phyloP scores from a whole-genome alignment of 2,797 vertebrate species.

The Varecia variegata region DNA sequence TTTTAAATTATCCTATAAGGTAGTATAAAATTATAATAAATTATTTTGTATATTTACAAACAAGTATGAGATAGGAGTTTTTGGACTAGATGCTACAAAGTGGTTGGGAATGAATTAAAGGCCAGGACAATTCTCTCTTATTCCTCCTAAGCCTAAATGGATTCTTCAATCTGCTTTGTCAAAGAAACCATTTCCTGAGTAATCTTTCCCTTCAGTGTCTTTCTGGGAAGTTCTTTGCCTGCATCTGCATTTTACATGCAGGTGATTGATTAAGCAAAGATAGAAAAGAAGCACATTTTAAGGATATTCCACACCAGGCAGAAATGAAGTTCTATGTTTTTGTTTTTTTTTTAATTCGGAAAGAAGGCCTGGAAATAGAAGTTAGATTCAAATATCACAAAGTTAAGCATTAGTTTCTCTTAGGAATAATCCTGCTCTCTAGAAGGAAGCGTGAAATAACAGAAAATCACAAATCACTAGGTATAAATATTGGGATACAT shows the following conservation, averaged over 20 bases:
- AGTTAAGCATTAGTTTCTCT: neutral
- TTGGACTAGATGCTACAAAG: slow-evolving; percentile 19
- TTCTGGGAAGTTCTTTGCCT: neutral
- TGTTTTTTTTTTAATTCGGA: neutral
- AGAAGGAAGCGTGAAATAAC: neutral
- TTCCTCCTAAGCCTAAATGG: slow-evolving; percentile 5
- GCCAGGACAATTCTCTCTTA: slow-evolving; percentile 60
- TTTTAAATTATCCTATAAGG: neutral
- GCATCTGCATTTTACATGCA: neutral
- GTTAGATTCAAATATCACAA: neutral
- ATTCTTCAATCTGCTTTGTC: slow-evolving; percentile 22
- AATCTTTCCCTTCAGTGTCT: neutral
- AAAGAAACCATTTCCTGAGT: slow-evolving; percentile 8
- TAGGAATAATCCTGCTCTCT: neutral
- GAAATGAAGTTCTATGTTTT: neutral
- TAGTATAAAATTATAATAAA: neutral
- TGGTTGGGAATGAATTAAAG: slow-evolving; percentile 63
- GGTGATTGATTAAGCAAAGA: neutral
- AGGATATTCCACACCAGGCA: neutral
- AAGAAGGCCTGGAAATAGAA: neutral
- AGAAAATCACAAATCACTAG: neutral
- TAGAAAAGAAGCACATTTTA: neutral
- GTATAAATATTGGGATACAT: neutral
- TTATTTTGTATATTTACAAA: neutral
- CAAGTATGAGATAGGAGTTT: neutral